Base-by-base conservation (phyloP, 1,140 invertebrate species). In the Vanessa tameamea region DNA sequence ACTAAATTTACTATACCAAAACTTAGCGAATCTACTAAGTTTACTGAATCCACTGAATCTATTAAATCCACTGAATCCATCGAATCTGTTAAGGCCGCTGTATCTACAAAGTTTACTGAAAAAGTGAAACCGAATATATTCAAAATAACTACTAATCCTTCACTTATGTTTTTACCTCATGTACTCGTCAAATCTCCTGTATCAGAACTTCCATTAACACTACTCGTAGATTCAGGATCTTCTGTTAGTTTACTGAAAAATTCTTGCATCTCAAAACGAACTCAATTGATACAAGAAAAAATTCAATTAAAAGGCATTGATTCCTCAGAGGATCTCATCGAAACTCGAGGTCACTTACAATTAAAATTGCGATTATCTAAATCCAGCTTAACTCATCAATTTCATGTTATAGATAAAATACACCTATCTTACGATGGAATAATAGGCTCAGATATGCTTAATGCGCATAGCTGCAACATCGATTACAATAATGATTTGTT, bases 301-400 rank as follows among this genome's bases (percentile, higher is more conserved):
- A 77, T 79, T 15, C 67, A 76, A 13, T 57, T 82, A n/a, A 82
- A 82, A 74, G 81, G 81, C 1, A 82, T 82, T 6, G 81, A 82
- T n/a, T 66, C 76, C 0, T 59, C 26, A 31, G 65, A 78, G 37
- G 57, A 70, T 15, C 14, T 69, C 3, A 74, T 75, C 2, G 4
- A 55, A 23, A 80, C 78, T n/a, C n/a, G 14, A 23, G 78, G 78
- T 9, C 77, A 80, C 20, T 72, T 80, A 8, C 55, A 65, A 64
- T 47, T 78, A 63, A 77, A 82, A 55, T 51, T 82, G 50, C 31
- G 76, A 50, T 20, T 78, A 37, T 9, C 66, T 12, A 51, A 72
- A 51, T 57, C 31, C n/a, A 70, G 13, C 8, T 8, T 79, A 51
- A 16, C 43, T 14, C 74, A 75, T 69, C 70, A 64, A 64, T 79